phyloP scores from a whole-genome alignment of 2,797 vertebrate species.

The Hoplostethus atlanticus region DNA sequence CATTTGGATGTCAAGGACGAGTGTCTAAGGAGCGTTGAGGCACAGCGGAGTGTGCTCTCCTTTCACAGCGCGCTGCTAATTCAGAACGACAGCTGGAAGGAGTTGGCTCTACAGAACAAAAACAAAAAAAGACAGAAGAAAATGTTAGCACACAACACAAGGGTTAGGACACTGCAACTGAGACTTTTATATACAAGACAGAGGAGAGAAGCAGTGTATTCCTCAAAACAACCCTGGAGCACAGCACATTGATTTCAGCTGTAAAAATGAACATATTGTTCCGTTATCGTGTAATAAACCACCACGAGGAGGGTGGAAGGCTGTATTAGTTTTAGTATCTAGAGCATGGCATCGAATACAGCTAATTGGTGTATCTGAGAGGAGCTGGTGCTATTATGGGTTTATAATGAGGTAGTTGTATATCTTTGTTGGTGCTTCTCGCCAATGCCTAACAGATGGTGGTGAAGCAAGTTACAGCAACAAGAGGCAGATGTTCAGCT shows the following conservation, averaged over 20 bases:
- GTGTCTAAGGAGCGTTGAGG: conserved; percentile 60
- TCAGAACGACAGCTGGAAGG: conserved; percentile 72
- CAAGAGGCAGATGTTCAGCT: conserved; percentile 77
- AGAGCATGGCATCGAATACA: conserved; percentile 30
- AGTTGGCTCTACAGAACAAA: conserved; percentile 68
- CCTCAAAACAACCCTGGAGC: conserved; percentile 49
- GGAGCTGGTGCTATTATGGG: conserved; percentile 53
- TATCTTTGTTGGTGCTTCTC: conserved; percentile 60
- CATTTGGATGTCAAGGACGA: conserved; percentile 77
- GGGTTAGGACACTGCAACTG: conserved; percentile 23
- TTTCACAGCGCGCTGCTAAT: conserved; percentile 73
- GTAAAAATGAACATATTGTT: conserved; percentile 35
- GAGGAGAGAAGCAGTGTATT: conserved; percentile 23
- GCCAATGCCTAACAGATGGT: conserved; percentile 74
- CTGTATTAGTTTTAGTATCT: conserved; percentile 36
- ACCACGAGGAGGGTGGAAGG: conserved; percentile 20
- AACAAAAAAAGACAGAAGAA: conserved; percentile 65
- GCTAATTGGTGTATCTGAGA: conserved; percentile 59
- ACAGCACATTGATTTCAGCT: conserved; percentile 38
- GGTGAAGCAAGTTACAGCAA: conserved; percentile 69
- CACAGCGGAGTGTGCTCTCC: conserved; percentile 64
- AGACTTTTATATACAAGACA: conserved; percentile 37
- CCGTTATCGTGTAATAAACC: conserved; percentile 34
- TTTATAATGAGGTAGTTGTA: conserved; percentile 70
- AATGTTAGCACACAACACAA: conserved; percentile 38